Evolutionary conservation across 2,797 vertebrate species (phyloP).

Genomic region (Forpus xanthops): DNA sequence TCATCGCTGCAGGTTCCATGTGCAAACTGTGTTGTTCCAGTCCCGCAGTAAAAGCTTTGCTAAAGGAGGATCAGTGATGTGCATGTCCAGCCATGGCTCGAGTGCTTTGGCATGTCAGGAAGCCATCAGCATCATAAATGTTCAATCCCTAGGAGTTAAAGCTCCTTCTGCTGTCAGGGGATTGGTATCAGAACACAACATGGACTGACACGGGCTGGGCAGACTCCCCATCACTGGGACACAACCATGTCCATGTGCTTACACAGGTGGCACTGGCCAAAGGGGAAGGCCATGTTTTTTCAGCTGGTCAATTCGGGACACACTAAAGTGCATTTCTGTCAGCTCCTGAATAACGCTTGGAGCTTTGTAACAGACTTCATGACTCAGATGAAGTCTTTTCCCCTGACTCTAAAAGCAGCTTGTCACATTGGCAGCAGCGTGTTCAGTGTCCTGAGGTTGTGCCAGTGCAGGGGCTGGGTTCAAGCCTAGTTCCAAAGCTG

Average conservation of each 20-base stretch:
- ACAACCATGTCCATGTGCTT: not conserved
- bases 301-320: not conserved
- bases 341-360: not conserved
- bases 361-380: not conserved
- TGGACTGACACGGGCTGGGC: not conserved
- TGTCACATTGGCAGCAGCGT: not conserved
- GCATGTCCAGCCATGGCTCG: fast-evolving
- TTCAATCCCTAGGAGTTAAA: not conserved
- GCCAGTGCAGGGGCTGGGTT: not conserved
- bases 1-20: not conserved
- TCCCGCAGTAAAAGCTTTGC: constrained; percentile 2
- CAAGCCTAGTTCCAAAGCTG: not conserved
- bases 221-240: not conserved
- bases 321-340: not conserved
- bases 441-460: not conserved
- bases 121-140: not conserved
- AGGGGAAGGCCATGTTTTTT: not conserved
- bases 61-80: not conserved
- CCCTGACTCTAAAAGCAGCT: not conserved
- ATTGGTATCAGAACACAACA: fast-evolving
- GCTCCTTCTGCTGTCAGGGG: not conserved
- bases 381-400: not conserved
- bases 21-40: not conserved
- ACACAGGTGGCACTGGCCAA: not conserved
- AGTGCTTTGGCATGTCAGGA: not conserved